Evolutionary conservation across 2,797 vertebrate genomes (phyloP), one percentile per base, ranked within the genome.

Genomic region (Meda fulgida): DNA sequence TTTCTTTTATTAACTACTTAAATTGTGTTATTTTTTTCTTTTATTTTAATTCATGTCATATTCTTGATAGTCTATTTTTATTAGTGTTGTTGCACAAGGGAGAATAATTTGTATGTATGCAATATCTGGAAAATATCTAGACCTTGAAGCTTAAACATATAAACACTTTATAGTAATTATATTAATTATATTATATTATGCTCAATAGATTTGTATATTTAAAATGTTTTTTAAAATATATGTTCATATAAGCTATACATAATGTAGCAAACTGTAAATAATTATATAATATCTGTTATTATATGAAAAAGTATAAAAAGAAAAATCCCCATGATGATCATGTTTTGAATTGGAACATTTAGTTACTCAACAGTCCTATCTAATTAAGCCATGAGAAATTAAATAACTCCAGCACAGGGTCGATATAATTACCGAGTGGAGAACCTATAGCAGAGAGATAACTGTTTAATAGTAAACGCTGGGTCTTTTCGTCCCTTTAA

Each of bases 361-460:
- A 70, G 65, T 84, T 70, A 31, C 81, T 72, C 84, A 86, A 86
- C 75, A 51, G 40, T 66, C 84, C 96, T 95, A 94, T 95, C 95
- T 96, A 96, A 96, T 96, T 97, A 96, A 94, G 95, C 92, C 93
- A 93, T 95, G 95, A 96, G 96, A 97, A 97, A 98, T 97, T 96
- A 96, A 98, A 97, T 98, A 96, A 97, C 97, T 97, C 95, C 95
- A 96, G 96, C 96, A 94, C 93, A 91, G 95, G 96, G 97, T 96
- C 96, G 95, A 95, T 96, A 97, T 98, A 99, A 99, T 99, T 98
- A 97, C 87, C 60, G 86, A 91, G 87, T 91, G 89, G 78, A 84
- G 71, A 19, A 70, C 55, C 43, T 67, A 55, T 21, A 76, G 51
- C 66, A 34, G 4, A 21, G 67, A 81, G 63, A 69, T 84, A 81